Conservation (phyloP, 2,113 vertebrate genomes). For the Oriolus oriolus region DNA sequence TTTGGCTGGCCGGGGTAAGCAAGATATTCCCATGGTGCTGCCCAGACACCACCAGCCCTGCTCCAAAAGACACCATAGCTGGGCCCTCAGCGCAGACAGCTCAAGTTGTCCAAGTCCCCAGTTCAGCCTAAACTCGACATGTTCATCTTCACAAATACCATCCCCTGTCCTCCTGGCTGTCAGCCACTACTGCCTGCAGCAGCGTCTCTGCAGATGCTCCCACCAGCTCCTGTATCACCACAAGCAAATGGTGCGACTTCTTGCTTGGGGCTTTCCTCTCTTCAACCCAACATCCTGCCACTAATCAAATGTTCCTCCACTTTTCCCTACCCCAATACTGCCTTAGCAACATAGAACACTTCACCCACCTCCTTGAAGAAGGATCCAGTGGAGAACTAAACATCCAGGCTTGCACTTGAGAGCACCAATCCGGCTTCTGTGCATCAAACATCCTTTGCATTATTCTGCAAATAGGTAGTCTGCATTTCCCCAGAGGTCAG, state of each 20-base stretch:
- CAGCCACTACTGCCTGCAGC: background rate
- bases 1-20: background rate
- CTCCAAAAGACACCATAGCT: background rate
- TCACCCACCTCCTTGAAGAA: background rate
- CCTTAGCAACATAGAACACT: background rate
- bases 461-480: background rate
- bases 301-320: background rate
- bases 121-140: background rate
- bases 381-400: background rate
- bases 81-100: background rate
- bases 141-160: background rate
- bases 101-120: background rate
- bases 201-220: background rate
- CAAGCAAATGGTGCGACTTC: background rate
- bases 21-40: background rate
- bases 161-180: background rate
- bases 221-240: accelerated
- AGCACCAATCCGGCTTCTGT: background rate
- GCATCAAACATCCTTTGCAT: background rate
- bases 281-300: background rate
- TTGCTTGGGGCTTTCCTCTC: background rate
- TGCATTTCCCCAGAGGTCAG: background rate
- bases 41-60: background rate
- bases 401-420: background rate
- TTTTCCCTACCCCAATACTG: background rate